A percentile compares a stretch with the other conserved stretches of the same genome.
These are phyloP conservation scores for Pseudachorutes palmiensis DNA, from an alignment of 1,140 invertebrate genomes.

Conservation along the genomic window DNA sequence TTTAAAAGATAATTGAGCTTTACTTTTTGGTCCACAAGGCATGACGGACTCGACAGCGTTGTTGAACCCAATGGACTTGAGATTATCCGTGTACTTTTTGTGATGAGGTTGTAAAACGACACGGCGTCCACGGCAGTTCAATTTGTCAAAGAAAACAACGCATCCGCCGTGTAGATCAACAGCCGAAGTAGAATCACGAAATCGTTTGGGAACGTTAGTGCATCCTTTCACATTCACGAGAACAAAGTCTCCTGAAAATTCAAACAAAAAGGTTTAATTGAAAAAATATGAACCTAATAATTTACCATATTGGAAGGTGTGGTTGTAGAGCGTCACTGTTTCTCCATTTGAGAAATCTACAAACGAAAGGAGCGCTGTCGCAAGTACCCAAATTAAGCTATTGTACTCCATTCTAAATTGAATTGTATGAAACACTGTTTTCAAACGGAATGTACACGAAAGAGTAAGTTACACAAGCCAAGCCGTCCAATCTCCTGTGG, in stretches of 20 bases:
- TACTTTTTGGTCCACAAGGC: constrained; percentile 7
- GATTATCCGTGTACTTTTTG: constrained; percentile 4
- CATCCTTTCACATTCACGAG: constrained; percentile 16
- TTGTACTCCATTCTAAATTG: too few relatives aligned
- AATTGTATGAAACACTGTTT: too few relatives aligned
- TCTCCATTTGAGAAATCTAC: background rate
- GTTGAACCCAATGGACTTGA: constrained; percentile 5
- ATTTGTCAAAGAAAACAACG: constrained; percentile 4
- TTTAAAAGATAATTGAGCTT: background rate
- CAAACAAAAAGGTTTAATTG: background rate
- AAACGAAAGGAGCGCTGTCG: background rate
- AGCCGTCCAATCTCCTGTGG: too few relatives aligned
- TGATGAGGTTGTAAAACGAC: background rate
- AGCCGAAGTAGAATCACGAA: constrained; percentile 7
- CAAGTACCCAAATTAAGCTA: too few relatives aligned
- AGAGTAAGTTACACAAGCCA: too few relatives aligned
- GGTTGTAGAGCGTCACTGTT: constrained; percentile 21
- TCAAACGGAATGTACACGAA: too few relatives aligned
- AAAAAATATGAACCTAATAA: background rate
- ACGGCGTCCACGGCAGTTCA: background rate
- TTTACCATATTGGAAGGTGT: constrained; percentile 19
- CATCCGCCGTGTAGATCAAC: constrained; percentile 9
- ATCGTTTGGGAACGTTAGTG: constrained; percentile 11
- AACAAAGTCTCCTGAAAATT: constrained; percentile 15
- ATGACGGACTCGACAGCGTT: background rate